phyloP scores from a whole-genome alignment of 2,888 invertebrate genomes.

The Platycnemis pennipes region DNA sequence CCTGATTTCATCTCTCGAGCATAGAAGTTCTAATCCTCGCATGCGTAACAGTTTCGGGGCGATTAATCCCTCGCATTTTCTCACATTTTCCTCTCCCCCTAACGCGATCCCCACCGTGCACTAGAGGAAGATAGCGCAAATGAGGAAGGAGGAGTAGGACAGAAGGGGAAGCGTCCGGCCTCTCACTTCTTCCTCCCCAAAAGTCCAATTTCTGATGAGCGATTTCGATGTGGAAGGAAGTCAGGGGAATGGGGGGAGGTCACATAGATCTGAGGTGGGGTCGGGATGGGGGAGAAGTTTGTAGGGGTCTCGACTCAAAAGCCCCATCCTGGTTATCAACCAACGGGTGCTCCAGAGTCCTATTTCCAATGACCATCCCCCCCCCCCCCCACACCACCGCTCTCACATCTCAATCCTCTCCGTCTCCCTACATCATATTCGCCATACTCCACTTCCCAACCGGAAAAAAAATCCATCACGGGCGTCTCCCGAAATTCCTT shows the following conservation, averaged over 20 bases:
- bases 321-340: not conserved
- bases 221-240: not conserved
- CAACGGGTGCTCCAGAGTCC: not conserved
- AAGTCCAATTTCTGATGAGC: slow-evolving; percentile 5
- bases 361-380: not conserved
- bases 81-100: not conserved
- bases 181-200: not conserved
- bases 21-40: too few relatives aligned
- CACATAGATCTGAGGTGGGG: too few relatives aligned
- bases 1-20: too few relatives aligned
- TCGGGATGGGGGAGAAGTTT: too few relatives aligned
- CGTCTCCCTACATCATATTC: not conserved
- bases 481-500: slow-evolving; percentile 30
- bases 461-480: not conserved
- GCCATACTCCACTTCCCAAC: not conserved
- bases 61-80: too few relatives aligned
- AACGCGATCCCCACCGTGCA: not conserved
- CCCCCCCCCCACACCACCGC: not conserved
- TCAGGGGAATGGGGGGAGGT: not conserved
- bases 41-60: too few relatives aligned
- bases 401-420: not conserved
- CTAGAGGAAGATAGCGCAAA: not conserved
- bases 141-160: not conserved
- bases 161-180: not conserved
- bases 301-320: not conserved